Base-by-base conservation (phyloP, 2,888 invertebrate species). In the Xanthia togata region DNA sequence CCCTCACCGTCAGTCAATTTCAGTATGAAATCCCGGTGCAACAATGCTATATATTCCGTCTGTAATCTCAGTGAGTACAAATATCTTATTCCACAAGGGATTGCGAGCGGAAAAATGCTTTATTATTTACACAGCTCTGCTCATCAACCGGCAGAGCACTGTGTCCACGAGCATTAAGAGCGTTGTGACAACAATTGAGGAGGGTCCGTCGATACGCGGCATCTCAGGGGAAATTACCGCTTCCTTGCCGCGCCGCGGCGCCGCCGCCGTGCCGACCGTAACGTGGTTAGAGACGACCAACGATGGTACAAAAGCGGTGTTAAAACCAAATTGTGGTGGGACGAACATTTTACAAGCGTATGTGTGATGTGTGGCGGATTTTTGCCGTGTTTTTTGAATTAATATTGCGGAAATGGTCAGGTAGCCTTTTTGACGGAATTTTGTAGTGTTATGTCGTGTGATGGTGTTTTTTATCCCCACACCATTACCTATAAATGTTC, bases 201-300 rank as follows among this genome's bases (percentile, higher is more conserved):
- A 89, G 84, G 84, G 89, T 86, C 89, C 88, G 93, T 93, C 94
- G 92, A 94, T 94, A 93, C 89, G 87, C 69, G 70, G 75, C 88
- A 88, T 91, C 93, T 93, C 93, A 53, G 72, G 94, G 94, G 94
- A 93, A 94, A 94, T 93, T 92, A 93, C 90, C 83, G 89, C 79
- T 90, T 91, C 89, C 92, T 92, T 90, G 85, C 89, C 78, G 76
- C 86, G 76, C 23, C 9, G 50, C 50, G 23, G 9, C 23, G 50
- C 50, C 9, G 47, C 47, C 5, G 31, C 35, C 35, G 82, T 72
- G 76, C 78, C 79, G 63, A 78, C 87, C 81, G 84, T 91, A 91
- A 90, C 89, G 87, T 71, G 85, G 91, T 91, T 89, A 88, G 89
- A 88, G 89, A 88, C 88, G 63, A 79, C 88, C 88, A 90, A 81